Conservation (phyloP, 2,888 invertebrate genomes). For the Idaea aversata region DNA sequence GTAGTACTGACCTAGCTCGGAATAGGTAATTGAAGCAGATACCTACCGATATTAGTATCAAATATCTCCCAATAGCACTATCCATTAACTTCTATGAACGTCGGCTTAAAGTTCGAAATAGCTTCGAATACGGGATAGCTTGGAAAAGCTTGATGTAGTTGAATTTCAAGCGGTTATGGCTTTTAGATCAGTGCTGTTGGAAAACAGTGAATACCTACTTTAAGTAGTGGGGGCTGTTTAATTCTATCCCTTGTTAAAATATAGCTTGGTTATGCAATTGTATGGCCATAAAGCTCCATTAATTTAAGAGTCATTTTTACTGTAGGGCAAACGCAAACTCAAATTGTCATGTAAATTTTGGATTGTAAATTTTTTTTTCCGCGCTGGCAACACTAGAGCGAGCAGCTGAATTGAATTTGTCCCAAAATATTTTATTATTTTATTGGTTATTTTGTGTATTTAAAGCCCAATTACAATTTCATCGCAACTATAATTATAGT, state of each 20-base stretch:
- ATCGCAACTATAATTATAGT: too few species aligned
- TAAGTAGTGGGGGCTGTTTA: slow-evolving; percentile 15
- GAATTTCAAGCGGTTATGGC: slow-evolving; percentile 9
- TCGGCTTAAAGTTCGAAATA: slow-evolving; percentile 13
- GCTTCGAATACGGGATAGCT: slow-evolving; percentile 10
- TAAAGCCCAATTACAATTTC: too few species aligned
- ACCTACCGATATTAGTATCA: not conserved
- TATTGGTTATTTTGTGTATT: too few species aligned
- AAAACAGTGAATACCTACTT: slow-evolving; percentile 15
- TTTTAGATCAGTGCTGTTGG: slow-evolving; percentile 22
- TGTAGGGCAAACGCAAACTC: too few species aligned
- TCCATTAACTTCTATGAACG: slow-evolving; percentile 1
- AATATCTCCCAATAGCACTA: slow-evolving; percentile 10
- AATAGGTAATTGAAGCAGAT: slow-evolving; percentile 19
- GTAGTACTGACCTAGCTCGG: slow-evolving; percentile 19
- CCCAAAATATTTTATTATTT: too few species aligned
- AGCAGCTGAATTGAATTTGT: too few species aligned
- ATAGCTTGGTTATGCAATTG: slow-evolving; percentile 7
- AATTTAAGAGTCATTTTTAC: too few species aligned
- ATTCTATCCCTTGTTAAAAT: slow-evolving; percentile 18
- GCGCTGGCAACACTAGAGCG: too few species aligned
- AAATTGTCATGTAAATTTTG: too few species aligned
- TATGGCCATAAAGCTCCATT: slow-evolving; percentile 2
- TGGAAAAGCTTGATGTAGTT: not conserved
- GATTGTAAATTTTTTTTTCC: too few species aligned